These are phyloP conservation scores for Crotophaga sulcirostris DNA, from an alignment of 2,113 vertebrate genomes.

Conservation along the genomic window DNA sequence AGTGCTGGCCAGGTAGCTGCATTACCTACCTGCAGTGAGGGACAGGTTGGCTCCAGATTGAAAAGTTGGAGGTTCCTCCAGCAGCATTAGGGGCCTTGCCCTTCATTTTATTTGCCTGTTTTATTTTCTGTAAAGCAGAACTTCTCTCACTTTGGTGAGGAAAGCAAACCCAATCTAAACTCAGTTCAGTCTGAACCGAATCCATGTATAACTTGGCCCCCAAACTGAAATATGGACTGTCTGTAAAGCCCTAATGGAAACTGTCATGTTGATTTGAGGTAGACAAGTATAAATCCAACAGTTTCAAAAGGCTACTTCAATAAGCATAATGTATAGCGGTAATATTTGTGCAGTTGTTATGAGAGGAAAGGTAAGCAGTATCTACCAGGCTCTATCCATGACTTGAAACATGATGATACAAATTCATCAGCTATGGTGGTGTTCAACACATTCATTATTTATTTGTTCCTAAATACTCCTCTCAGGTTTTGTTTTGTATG, in stretches of 20 bases:
- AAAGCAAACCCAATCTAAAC: background rate
- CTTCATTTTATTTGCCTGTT: background rate
- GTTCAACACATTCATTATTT: background rate
- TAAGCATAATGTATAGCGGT: background rate
- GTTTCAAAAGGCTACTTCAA: background rate
- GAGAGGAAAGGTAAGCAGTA: background rate
- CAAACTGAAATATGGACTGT: background rate
- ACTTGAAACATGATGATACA: background rate
- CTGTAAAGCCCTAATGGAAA: background rate
- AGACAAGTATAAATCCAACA: background rate
- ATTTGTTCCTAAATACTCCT: background rate
- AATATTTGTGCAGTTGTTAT: background rate
- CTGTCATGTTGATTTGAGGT: background rate
- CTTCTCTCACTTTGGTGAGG: background rate
- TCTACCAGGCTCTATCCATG: background rate
- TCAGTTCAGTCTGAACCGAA: background rate
- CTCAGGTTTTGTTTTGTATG: background rate
- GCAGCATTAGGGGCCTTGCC: background rate
- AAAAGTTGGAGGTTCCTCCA: background rate
- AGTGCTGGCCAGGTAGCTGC: background rate
- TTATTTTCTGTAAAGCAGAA: background rate
- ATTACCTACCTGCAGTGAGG: background rate
- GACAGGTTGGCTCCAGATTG: background rate
- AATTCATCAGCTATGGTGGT: background rate
- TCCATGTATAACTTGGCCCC: background rate